A percentile compares a stretch with the other conserved stretches of the same genome.
phyloP scores from a whole-genome alignment of 2,888 invertebrate species.

The Exocentrus adspersus region DNA sequence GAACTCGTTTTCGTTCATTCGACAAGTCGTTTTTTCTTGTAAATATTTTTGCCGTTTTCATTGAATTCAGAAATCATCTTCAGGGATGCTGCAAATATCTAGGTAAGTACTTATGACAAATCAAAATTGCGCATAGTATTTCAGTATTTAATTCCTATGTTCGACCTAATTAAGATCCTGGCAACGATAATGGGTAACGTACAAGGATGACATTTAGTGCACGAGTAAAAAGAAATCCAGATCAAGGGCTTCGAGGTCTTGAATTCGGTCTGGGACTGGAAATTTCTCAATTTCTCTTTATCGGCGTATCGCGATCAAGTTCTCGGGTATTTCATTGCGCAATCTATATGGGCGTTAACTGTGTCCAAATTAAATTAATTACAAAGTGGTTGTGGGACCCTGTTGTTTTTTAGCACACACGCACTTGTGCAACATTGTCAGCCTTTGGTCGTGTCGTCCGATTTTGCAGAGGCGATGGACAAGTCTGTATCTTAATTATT shows the following conservation, averaged over 20 bases:
- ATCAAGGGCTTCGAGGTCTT: slow-evolving; percentile 23
- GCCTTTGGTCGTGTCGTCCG: too few relatives aligned
- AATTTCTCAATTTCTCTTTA: slow-evolving; percentile 21
- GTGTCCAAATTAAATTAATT: background rate
- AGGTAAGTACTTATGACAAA: too few relatives aligned
- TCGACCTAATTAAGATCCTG: slow-evolving; percentile 9
- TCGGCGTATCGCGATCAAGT: slow-evolving; percentile 6
- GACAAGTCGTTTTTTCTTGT: too few relatives aligned
- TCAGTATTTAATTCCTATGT: background rate
- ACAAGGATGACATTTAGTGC: slow-evolving; percentile 12
- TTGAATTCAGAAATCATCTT: too few relatives aligned
- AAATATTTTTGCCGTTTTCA: too few relatives aligned
- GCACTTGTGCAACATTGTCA: background rate
- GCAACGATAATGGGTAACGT: background rate
- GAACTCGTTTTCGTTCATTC: too few relatives aligned
- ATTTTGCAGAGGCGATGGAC: background rate
- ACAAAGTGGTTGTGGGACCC: too few relatives aligned
- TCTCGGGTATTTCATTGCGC: slow-evolving; percentile 3
- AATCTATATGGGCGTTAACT: slow-evolving; percentile 1
- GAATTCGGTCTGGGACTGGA: slow-evolving; percentile 1
- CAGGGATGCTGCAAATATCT: too few relatives aligned
- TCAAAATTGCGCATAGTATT: too few relatives aligned
- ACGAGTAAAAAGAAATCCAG: slow-evolving; percentile 15
- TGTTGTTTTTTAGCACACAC: background rate
- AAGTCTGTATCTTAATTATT: too few relatives aligned